Percentiles rank a stretch among this genome's conserved stretches.
phyloP scores from a whole-genome alignment of 37 sponge, comb jelly and placozoan genomes.

The Hexactinellida sp. region DNA sequence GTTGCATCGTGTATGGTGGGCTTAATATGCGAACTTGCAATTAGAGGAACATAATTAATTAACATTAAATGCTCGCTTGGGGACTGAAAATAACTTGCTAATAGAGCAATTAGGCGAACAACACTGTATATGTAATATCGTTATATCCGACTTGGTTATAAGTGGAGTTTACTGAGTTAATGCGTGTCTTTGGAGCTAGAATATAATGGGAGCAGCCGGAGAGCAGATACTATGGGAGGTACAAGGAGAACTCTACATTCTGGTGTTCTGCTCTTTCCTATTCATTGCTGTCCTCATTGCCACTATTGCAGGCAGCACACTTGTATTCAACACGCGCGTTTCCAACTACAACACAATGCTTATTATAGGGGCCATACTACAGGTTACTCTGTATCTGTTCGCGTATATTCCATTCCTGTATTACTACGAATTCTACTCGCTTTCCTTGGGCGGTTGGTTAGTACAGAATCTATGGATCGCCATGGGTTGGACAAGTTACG shows the following conservation, averaged over 20 bases:
- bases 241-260: slow-evolving; percentile 6
- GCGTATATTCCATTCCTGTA: background rate
- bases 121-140: too few species aligned
- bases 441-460: background rate
- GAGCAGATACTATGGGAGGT: background rate
- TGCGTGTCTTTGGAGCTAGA: background rate
- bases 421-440: background rate
- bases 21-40: too few species aligned
- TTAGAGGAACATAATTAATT: too few species aligned
- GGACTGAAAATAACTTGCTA: too few species aligned
- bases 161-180: too few species aligned
- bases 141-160: too few species aligned
- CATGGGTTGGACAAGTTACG: background rate
- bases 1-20: too few species aligned
- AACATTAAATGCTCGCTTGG: too few species aligned
- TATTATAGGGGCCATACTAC: background rate
- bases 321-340: background rate
- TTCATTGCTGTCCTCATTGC: background rate
- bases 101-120: too few species aligned
- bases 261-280: background rate
- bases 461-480: background rate
- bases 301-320: background rate
- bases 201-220: background rate
- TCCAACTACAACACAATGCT: background rate
- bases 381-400: background rate